Evolutionary conservation across 2,888 invertebrate genomes (phyloP), one percentile per base, ranked within the genome.

Genomic region (Lagria hirta): DNA sequence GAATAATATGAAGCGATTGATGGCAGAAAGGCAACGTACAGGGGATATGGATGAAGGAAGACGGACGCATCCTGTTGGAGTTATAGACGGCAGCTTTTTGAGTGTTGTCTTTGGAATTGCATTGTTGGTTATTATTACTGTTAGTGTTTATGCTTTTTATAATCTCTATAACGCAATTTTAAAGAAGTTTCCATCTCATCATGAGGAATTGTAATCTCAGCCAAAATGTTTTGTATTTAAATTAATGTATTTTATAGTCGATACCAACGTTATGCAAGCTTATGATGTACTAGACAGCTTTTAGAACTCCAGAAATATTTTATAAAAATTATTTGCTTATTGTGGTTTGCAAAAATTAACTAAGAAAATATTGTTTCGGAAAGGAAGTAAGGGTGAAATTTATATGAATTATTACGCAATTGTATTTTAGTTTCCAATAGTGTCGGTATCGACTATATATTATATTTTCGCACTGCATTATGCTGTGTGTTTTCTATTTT

Each of bases 71-170:
- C 5, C 57, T 18, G 51, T 69, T n/a, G 81, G 78, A 22, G 82
- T 90, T 64, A 89, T 91, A 24, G 88, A 90, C 62, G 86, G 85
- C 1, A 86, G 84, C 64, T 88, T 91, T 64, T 74, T 92, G 0
- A 88, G 88, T 59, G 80, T 89, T 56, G 88, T 91, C 20, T 91
- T 91, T 61, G 86, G 84, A 1, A 82, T 84, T 0, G 88, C 88
- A 1, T 74, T 91, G 2, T 60, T 85, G 5, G 83, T 89, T 24
- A 90, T 92, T 42, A 69, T 90, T 4, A 82, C 84, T 57, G 90
- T 91, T 22, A 88, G 89, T 35, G 77, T 86, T 1, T 90, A 90
- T 62, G 90, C 91, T 1, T 92, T 92, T 66, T 88, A 88, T 59
- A 89, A 88, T 69, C 75, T 91, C 0, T 88, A 86, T 64, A 76